These are phyloP conservation scores for Sciurus niger DNA, from an alignment of 2,113 vertebrate genomes.

Conservation along the genomic window DNA sequence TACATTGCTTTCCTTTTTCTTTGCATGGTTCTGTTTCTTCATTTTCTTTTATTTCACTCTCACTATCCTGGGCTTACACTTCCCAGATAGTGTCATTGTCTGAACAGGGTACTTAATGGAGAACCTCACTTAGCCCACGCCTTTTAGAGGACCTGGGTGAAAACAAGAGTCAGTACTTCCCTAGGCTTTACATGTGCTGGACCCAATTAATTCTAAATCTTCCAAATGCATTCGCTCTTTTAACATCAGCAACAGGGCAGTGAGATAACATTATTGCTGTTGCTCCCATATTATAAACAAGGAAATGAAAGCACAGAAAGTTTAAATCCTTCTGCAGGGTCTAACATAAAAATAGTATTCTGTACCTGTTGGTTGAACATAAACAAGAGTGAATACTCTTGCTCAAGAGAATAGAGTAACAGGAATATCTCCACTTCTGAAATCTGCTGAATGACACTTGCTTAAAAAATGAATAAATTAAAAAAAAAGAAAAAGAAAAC, in stretches of 20 bases:
- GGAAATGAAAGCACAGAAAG: neutral
- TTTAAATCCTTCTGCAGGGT: neutral
- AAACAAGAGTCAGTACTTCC: neutral
- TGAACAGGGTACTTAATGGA: neutral
- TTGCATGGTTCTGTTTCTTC: neutral
- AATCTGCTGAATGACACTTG: neutral
- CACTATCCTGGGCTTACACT: neutral
- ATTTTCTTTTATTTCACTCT: neutral
- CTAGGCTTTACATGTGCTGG: neutral
- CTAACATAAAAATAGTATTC: neutral
- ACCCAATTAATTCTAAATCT: neutral
- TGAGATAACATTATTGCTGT: neutral
- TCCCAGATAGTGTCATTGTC: neutral
- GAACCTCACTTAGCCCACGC: neutral
- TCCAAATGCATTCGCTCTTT: neutral
- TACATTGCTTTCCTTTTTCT: neutral
- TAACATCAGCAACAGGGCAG: neutral
- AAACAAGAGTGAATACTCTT: neutral
- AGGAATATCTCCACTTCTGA: constrained; percentile 4
- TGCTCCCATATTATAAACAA: neutral
- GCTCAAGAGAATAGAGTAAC: neutral
- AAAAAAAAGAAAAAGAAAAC: neutral
- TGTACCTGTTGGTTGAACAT: neutral
- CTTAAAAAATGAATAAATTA: neutral
- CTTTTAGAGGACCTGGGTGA: neutral